Evolutionary conservation across 1,140 invertebrate genomes (phyloP).

Genomic region (Ericerus pela): DNA sequence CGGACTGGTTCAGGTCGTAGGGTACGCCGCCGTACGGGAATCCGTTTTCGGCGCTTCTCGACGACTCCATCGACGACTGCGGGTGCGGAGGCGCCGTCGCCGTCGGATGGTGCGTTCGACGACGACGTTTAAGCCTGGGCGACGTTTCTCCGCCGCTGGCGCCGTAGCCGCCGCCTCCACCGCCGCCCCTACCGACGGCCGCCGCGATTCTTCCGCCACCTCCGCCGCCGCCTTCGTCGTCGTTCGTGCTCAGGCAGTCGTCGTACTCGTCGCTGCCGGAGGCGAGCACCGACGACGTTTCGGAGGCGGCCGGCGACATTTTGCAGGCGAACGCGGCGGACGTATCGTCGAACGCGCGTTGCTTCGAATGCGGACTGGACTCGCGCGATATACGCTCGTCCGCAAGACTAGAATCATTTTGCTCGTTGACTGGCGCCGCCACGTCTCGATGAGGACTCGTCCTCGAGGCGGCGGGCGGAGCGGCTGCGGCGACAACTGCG

Average conservation of each 20-base stretch:
- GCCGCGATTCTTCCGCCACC: no score
- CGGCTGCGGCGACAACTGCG: neutral
- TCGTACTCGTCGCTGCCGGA: constrained; percentile 46
- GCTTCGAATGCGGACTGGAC: neutral
- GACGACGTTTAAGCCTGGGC: no score
- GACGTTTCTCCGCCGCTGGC: no score
- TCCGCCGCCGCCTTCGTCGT: constrained; percentile 49
- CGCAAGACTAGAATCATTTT: constrained; percentile 10
- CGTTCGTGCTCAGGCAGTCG: constrained; percentile 31
- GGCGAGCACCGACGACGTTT: constrained; percentile 33
- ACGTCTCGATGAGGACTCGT: no score
- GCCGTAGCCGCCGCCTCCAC: no score
- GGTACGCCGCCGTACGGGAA: neutral
- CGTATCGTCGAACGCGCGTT: constrained; percentile 29
- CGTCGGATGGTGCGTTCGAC: constrained; percentile 44
- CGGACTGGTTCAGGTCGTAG: neutral
- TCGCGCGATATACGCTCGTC: constrained; percentile 17
- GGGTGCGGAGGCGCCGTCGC: constrained; percentile 17
- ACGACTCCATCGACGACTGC: neutral
- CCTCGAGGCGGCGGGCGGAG: neutral
- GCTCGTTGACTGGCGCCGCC: neutral
- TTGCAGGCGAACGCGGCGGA: constrained; percentile 38
- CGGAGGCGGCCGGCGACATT: constrained; percentile 37
- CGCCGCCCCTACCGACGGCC: no score
- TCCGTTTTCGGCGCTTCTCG: neutral